Evolutionary conservation across 2,888 invertebrate genomes (phyloP).

Genomic region (Sussaba pulchella): DNA sequence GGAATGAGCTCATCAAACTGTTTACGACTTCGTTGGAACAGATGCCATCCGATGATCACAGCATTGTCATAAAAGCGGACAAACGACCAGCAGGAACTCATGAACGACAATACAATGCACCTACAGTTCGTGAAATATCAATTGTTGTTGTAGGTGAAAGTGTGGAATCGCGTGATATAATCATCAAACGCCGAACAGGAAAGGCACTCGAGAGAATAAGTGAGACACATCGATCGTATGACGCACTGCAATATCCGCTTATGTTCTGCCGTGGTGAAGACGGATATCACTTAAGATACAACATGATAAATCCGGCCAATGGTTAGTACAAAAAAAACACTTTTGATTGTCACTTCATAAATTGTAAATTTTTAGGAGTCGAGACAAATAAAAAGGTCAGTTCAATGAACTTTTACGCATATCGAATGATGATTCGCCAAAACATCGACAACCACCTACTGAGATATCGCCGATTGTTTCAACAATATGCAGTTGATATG

Average conservation of each 20-base stretch:
- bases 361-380: not conserved
- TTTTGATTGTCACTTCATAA: not conserved
- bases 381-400: constrained; percentile 6
- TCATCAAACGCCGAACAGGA: too few relatives aligned
- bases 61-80: too few relatives aligned
- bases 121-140: too few relatives aligned
- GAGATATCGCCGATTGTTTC: not conserved
- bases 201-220: constrained; percentile 15
- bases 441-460: constrained; percentile 15
- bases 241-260: constrained; percentile 82
- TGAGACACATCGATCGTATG: constrained; percentile 71
- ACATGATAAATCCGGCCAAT: constrained; percentile 61
- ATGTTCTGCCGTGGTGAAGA: constrained; percentile 75
- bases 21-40: constrained; percentile 64
- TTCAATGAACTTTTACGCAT: constrained; percentile 64
- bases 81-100: too few relatives aligned
- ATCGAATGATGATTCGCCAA: constrained; percentile 24
- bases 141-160: too few relatives aligned
- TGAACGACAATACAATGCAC: too few relatives aligned
- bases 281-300: constrained; percentile 71
- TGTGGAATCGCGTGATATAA: too few relatives aligned
- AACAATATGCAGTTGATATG: constrained; percentile 75
- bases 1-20: constrained; percentile 67
- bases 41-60: too few relatives aligned
- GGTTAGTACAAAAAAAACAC: constrained; percentile 28